A percentile compares a stretch with the other conserved stretches of the same genome.
phyloP scores from a whole-genome alignment of 2,113 vertebrate genomes.

The Syngnathus typhle region DNA sequence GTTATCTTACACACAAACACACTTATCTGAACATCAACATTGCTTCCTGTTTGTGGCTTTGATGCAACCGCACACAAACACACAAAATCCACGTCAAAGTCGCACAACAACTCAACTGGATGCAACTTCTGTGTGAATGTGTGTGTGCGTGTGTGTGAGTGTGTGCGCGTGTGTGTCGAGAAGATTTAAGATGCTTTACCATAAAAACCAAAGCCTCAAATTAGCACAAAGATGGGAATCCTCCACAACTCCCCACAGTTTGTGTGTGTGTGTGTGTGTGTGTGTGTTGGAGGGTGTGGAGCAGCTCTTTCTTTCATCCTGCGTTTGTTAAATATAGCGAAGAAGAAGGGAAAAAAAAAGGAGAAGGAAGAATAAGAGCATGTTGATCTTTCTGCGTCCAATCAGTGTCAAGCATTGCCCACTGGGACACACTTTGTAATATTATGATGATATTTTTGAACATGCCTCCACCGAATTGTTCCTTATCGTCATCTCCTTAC shows the following conservation, averaged over 20 bases:
- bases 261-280: conserved; percentile 21
- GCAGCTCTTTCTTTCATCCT: conserved; percentile 39
- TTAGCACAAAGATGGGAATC: conserved; percentile 24
- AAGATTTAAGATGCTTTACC: conserved; percentile 24
- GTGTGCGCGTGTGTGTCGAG: neutral
- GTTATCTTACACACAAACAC: neutral
- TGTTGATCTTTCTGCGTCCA: neutral
- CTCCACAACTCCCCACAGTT: neutral
- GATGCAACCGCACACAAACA: conserved; percentile 32
- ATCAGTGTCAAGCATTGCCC: neutral
- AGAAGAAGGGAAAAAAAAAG: conserved; percentile 14
- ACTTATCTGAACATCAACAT: conserved; percentile 47
- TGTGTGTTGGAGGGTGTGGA: conserved; percentile 34
- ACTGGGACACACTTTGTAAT: neutral
- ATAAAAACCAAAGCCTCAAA: conserved; percentile 41
- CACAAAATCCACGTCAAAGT: neutral
- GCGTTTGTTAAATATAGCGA: conserved; percentile 24
- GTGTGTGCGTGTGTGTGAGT: neutral
- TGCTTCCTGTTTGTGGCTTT: conserved; percentile 53
- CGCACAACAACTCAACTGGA: neutral
- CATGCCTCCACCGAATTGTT: neutral
- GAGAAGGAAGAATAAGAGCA: neutral
- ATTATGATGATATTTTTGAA: neutral
- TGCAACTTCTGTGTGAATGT: neutral
- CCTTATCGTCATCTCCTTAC: neutral